These are phyloP conservation scores for Allacma fusca DNA, from an alignment of 2,888 invertebrate genomes.

Conservation along the genomic window DNA sequence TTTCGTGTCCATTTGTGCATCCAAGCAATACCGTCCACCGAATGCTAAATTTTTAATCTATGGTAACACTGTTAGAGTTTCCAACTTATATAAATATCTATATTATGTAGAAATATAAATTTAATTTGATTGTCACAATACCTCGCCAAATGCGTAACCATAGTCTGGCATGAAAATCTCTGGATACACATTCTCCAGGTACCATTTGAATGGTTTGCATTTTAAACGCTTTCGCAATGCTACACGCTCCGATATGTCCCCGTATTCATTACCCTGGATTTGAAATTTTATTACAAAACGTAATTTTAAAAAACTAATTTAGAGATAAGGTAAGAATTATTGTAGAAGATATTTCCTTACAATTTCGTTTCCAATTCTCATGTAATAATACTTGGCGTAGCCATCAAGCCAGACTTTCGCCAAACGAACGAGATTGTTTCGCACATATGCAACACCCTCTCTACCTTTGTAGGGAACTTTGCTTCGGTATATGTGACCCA, in stretches of 20 bases:
- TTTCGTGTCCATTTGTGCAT: conserved; percentile 91
- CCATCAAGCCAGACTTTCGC: conserved; percentile 98
- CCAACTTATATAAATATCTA: too few relatives aligned
- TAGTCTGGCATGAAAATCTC: conserved; percentile 98
- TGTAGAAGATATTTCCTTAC: conserved; percentile 62
- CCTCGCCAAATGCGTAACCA: conserved; percentile 97
- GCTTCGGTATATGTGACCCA: conserved; percentile 98
- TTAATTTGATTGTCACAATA: too few relatives aligned
- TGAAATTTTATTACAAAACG: too few relatives aligned
- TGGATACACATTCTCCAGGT: conserved; percentile 95
- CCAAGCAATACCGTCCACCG: conserved; percentile 86
- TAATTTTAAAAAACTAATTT: neutral
- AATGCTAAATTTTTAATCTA: conserved; percentile 86
- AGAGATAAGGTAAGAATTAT: too few relatives aligned
- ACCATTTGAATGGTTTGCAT: conserved; percentile 99
- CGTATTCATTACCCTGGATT: conserved; percentile 86
- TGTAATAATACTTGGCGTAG: conserved; percentile 97
- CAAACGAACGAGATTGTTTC: conserved; percentile 94
- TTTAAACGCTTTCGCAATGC: conserved; percentile 81
- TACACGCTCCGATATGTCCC: conserved; percentile 85
- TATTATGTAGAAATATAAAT: too few relatives aligned
- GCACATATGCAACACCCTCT: conserved; percentile 94
- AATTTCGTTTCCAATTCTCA: conserved; percentile 94
- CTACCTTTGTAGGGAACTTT: conserved; percentile 98
- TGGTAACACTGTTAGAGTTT: too few relatives aligned